Conservation (phyloP, 2,113 vertebrate genomes). For the Rhinolophus sinicus region DNA sequence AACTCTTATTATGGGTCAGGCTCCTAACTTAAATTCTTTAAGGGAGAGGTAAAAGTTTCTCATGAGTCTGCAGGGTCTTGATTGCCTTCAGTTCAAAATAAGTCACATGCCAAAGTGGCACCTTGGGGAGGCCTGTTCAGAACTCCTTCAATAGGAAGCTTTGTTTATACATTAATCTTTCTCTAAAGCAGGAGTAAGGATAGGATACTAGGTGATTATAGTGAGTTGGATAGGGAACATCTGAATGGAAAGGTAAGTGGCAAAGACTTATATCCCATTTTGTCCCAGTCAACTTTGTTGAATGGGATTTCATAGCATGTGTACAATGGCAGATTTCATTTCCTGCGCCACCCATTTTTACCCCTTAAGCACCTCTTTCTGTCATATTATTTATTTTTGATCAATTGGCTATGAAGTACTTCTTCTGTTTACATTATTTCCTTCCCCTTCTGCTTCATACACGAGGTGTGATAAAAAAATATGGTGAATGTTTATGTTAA, state of each 20-base stretch:
- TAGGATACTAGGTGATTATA: neutral
- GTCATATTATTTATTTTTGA: neutral
- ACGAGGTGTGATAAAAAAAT: too few relatives aligned
- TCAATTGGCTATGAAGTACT: neutral
- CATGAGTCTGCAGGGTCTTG: neutral
- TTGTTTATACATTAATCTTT: neutral
- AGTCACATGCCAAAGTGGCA: neutral
- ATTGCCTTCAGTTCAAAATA: neutral
- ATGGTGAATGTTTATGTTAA: too few relatives aligned
- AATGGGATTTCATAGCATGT: neutral
- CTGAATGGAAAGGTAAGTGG: neutral
- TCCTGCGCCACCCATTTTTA: neutral
- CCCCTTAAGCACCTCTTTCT: neutral
- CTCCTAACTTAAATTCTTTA: neutral
- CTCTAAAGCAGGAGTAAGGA: neutral
- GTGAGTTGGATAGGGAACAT: neutral
- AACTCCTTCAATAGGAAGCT: neutral
- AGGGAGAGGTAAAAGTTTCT: neutral
- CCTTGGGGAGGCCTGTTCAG: neutral
- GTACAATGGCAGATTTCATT: neutral
- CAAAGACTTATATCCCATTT: neutral
- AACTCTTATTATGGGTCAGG: neutral
- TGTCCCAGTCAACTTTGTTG: neutral
- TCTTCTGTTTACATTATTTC: neutral
- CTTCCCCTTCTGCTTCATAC: neutral